phyloP scores from a whole-genome alignment of 2,797 vertebrate genomes.

The Eulemur albifrons region DNA sequence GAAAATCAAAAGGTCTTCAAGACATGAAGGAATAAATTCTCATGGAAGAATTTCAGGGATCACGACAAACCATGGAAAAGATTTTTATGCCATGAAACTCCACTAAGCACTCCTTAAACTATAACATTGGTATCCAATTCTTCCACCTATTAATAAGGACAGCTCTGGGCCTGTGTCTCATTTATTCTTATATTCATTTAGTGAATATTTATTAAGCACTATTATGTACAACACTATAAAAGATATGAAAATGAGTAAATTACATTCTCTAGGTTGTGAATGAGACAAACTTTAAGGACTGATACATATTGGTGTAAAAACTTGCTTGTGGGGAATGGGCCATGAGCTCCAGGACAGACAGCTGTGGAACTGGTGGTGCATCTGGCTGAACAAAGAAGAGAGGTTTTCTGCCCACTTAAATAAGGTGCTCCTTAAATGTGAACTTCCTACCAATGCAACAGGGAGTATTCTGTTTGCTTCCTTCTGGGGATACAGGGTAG shows the following conservation, averaged over 20 bases:
- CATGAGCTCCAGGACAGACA: background rate
- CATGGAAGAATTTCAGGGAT: background rate
- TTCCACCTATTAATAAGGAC: background rate
- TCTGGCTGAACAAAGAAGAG: background rate
- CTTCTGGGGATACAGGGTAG: background rate
- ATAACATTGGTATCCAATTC: background rate
- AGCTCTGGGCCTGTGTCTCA: background rate
- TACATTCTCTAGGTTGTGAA: background rate
- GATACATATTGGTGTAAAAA: background rate
- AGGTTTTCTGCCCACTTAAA: background rate
- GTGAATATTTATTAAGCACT: background rate
- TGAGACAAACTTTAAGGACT: background rate
- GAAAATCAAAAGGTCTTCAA: slow-evolving; percentile 28
- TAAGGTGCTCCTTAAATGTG: background rate
- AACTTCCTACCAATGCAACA: background rate
- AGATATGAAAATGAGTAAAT: background rate
- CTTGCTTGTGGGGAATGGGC: background rate
- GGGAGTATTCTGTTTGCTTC: background rate
- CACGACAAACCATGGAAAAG: background rate
- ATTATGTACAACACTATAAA: background rate
- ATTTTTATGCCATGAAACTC: background rate
- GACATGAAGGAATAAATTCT: background rate
- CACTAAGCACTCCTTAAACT: background rate
- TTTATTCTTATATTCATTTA: background rate
- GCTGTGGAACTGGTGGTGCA: background rate